phyloP scores from a whole-genome alignment of 1,140 invertebrate genomes.

The Magallana ariakensis region DNA sequence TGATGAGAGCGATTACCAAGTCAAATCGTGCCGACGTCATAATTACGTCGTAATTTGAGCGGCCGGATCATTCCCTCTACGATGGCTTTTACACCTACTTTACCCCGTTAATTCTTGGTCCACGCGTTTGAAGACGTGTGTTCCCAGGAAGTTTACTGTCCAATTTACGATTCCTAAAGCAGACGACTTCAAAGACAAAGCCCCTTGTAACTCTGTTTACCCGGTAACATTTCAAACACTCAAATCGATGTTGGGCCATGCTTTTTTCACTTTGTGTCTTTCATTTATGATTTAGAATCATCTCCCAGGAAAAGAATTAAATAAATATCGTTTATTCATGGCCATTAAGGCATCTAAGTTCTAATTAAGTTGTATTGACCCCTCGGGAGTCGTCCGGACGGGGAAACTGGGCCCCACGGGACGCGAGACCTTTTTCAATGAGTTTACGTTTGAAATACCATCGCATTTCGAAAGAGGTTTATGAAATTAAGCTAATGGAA shows the following conservation, averaged over 20 bases:
- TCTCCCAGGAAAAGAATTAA: not conserved
- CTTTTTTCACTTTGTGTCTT: not conserved
- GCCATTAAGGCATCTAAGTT: conserved; percentile 26
- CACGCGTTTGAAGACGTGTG: not conserved
- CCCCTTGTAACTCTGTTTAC: not conserved
- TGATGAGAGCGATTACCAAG: conserved; percentile 17
- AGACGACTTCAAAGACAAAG: conserved; percentile 10
- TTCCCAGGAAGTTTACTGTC: conserved; percentile 8
- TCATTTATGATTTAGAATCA: conserved; percentile 29
- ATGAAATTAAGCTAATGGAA: conserved; percentile 38
- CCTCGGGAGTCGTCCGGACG: not conserved
- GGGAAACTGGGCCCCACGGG: not conserved
- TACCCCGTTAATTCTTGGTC: not conserved
- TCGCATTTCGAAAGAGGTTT: conserved; percentile 5
- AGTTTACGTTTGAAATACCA: conserved; percentile 34
- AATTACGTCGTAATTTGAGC: conserved; percentile 32
- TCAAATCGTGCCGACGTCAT: conserved; percentile 17
- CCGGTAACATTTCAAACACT: not conserved
- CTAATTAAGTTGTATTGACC: conserved; percentile 32
- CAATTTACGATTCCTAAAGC: conserved; percentile 3
- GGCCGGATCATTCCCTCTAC: not conserved
- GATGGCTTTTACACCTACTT: conserved; percentile 8
- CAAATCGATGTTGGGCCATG: conserved; percentile 7
- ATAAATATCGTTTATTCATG: conserved; percentile 37
- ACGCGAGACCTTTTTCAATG: conserved; percentile 19